A percentile compares a stretch with the other conserved stretches of the same genome.
These are phyloP conservation scores for Hyperoodon ampullatus DNA, from an alignment of 2,113 vertebrate species.

Conservation along the genomic window DNA sequence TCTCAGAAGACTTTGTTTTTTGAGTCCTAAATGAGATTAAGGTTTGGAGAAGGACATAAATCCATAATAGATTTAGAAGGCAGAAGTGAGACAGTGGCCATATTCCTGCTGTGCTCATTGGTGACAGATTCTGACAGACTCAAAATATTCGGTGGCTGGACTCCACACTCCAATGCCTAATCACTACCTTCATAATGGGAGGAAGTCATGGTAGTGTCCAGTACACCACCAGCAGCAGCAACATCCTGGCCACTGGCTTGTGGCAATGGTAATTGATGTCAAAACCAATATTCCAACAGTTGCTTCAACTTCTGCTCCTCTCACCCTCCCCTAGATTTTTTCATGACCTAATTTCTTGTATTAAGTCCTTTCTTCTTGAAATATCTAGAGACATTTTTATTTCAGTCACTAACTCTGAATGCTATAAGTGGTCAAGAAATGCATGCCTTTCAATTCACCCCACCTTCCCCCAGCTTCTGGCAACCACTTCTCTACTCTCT, in stretches of 20 bases:
- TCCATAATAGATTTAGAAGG: not conserved
- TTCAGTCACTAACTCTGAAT: not conserved
- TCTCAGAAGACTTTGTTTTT: not conserved
- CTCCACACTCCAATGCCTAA: not conserved
- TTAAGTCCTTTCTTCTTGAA: not conserved
- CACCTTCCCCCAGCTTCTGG: not conserved
- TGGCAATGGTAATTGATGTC: not conserved
- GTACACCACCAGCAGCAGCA: not conserved
- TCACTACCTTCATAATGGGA: not conserved
- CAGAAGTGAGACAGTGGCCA: not conserved
- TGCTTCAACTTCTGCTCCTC: not conserved
- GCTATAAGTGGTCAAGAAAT: not conserved
- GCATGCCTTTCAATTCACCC: not conserved
- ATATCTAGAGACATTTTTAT: not conserved
- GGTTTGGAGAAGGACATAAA: not conserved
- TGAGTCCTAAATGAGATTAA: not conserved
- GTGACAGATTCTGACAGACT: not conserved
- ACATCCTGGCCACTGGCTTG: not conserved
- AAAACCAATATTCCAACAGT: conserved; percentile 38
- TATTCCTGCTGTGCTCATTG: not conserved
- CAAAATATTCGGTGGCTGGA: not conserved
- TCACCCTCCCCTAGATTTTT: not conserved
- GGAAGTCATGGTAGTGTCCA: too few relatives aligned
- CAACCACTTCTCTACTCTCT: not conserved
- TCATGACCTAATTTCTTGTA: not conserved